A percentile compares a stretch with the other conserved stretches of the same genome.
Evolutionary conservation across 2,888 invertebrate genomes (phyloP).

Genomic region (Hirtodrosophila cameraria): DNA sequence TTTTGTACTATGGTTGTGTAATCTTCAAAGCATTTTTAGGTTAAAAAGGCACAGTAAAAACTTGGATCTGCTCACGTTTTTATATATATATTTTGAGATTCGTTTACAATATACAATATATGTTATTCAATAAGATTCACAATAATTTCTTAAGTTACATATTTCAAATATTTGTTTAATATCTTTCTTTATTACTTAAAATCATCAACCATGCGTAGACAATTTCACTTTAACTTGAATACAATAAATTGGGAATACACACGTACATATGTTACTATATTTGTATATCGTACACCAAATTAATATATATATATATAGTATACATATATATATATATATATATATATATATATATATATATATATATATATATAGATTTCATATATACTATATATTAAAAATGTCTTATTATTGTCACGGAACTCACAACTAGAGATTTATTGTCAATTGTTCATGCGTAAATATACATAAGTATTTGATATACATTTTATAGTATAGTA

Average conservation of each 20-base stretch:
- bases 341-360: constrained; percentile 2
- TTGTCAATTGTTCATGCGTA: constrained; percentile 38
- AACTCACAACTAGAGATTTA: constrained; percentile 57
- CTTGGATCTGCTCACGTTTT: constrained; percentile 7
- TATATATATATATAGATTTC: constrained; percentile 5
- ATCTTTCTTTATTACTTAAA: constrained; percentile 23
- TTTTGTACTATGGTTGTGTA: no score
- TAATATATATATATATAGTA: constrained; percentile 6
- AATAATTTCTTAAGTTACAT: constrained; percentile 40
- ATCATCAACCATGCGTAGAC: constrained; percentile 75
- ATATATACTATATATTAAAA: constrained; percentile 30
- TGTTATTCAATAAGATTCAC: constrained; percentile 55
- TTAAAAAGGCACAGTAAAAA: background rate
- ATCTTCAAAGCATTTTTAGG: no score
- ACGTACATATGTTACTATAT: constrained; percentile 4
- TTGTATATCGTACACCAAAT: constrained; percentile 10
- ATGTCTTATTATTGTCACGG: constrained; percentile 61
- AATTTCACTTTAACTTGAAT: constrained; percentile 34
- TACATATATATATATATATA: constrained; percentile 4
- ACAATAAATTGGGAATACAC: constrained; percentile 15
- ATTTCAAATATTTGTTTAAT: constrained; percentile 21
- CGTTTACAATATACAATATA: constrained; percentile 53
- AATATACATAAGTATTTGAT: background rate
- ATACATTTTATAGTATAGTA: background rate
- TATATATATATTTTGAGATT: constrained; percentile 22